phyloP scores from a whole-genome alignment of 2,113 vertebrate species.

The Cheirogaleus medius region DNA sequence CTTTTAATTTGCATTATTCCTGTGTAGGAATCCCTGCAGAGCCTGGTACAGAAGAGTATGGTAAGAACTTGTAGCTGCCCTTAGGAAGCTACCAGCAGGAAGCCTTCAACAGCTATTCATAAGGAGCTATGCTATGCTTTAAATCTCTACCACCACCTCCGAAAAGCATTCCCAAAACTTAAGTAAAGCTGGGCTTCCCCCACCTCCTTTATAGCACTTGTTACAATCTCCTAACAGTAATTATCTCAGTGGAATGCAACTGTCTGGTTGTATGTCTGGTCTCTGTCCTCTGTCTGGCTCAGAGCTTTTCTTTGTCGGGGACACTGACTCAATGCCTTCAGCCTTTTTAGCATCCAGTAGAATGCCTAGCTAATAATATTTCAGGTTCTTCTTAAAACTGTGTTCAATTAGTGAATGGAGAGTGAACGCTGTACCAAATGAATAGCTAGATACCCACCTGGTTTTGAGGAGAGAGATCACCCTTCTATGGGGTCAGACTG shows the following conservation, averaged over 20 bases:
- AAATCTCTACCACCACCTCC: background rate
- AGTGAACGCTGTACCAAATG: background rate
- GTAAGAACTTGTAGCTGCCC: background rate
- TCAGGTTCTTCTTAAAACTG: background rate
- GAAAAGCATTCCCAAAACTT: background rate
- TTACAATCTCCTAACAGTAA: background rate
- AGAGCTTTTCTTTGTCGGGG: background rate
- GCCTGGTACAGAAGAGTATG: background rate
- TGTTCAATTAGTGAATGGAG: background rate
- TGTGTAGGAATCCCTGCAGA: no score
- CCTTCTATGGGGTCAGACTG: fast-evolving
- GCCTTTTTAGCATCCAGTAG: background rate
- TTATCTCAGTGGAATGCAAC: background rate
- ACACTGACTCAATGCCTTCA: background rate
- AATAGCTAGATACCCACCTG: background rate
- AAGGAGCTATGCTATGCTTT: background rate
- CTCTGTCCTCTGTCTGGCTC: background rate
- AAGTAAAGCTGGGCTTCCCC: background rate
- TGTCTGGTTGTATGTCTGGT: background rate
- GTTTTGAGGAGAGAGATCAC: background rate
- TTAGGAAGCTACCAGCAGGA: background rate
- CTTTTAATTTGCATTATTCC: background rate
- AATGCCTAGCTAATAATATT: background rate
- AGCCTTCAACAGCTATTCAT: background rate
- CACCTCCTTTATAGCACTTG: background rate